Percentiles rank a stretch among this genome's conserved stretches.
These are phyloP conservation scores for Pseudoips prasinana DNA, from an alignment of 2,888 invertebrate genomes.

Conservation along the genomic window DNA sequence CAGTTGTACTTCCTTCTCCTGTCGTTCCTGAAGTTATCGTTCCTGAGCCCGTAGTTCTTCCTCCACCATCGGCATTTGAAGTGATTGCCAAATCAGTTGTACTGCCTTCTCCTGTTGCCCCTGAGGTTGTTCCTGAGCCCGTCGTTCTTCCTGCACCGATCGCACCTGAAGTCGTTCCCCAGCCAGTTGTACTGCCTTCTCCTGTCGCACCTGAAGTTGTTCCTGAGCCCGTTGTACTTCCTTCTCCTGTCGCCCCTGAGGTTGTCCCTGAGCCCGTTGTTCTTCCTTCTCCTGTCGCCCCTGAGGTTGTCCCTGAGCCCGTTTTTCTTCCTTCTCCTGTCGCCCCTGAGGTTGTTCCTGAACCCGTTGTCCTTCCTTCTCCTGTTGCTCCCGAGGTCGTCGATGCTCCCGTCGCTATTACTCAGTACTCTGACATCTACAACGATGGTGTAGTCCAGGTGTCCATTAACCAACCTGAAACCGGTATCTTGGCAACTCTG, in stretches of 20 bases:
- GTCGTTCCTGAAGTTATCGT: slow-evolving; percentile 2
- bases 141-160: no score
- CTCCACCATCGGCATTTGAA: slow-evolving; percentile 14
- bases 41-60: slow-evolving; percentile 9
- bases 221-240: no score
- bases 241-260: slow-evolving; percentile 18
- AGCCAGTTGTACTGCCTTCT: slow-evolving; percentile 21
- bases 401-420: slow-evolving; percentile 1
- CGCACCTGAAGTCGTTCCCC: slow-evolving; percentile 20
- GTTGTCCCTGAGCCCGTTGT: slow-evolving; percentile 19
- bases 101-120: no score
- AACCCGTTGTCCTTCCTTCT: slow-evolving; percentile 18
- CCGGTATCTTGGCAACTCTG: slow-evolving; percentile 47
- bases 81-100: slow-evolving; percentile 22
- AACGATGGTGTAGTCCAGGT: slow-evolving; percentile 60
- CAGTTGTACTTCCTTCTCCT: slow-evolving; percentile 6
- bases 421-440: slow-evolving; percentile 46
- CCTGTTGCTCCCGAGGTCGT: slow-evolving; percentile 15
- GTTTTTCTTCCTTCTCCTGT: slow-evolving; percentile 23
- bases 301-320: slow-evolving; percentile 20
- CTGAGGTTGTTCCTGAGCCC: no score
- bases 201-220: no score
- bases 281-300: slow-evolving; percentile 13
- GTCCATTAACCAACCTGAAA: slow-evolving; percentile 46
- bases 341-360: slow-evolving; percentile 21